phyloP scores from a whole-genome alignment of 2,113 vertebrate genomes.

The Lampris incognitus region DNA sequence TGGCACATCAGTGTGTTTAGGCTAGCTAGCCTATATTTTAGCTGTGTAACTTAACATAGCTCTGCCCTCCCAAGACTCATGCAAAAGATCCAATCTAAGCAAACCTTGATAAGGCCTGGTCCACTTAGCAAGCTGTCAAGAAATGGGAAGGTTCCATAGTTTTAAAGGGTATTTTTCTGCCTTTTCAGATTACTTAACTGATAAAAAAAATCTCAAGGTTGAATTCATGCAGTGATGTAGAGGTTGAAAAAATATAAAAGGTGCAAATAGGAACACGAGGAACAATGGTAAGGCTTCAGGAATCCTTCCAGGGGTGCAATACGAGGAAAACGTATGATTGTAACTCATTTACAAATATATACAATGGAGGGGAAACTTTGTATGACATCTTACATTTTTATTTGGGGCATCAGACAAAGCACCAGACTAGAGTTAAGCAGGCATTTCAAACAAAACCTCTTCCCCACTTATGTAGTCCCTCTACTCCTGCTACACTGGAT shows the following conservation, averaged over 20 bases:
- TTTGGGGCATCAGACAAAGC: not conserved
- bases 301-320: not conserved
- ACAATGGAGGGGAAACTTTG: not conserved
- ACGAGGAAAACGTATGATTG: not conserved
- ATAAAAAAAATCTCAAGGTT: not conserved
- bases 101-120: slow-evolving; percentile 42
- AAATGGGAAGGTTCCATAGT: slow-evolving; percentile 19
- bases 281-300: not conserved
- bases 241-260: too few relatives aligned
- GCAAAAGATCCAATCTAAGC: slow-evolving; percentile 40
- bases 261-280: not conserved
- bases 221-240: not conserved
- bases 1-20: slow-evolving; percentile 13
- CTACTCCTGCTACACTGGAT: slow-evolving; percentile 1
- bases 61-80: slow-evolving; percentile 51
- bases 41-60: slow-evolving; percentile 32
- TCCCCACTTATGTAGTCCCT: not conserved
- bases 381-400: not conserved
- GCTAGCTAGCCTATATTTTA: slow-evolving; percentile 47
- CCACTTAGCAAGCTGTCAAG: slow-evolving; percentile 38
- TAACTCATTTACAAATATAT: not conserved
- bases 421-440: not conserved
- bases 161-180: not conserved
- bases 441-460: too few relatives aligned
- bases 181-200: not conserved